Evolutionary conservation across 2,797 vertebrate species (phyloP).

Genomic region (Bryconaethiops microstoma): DNA sequence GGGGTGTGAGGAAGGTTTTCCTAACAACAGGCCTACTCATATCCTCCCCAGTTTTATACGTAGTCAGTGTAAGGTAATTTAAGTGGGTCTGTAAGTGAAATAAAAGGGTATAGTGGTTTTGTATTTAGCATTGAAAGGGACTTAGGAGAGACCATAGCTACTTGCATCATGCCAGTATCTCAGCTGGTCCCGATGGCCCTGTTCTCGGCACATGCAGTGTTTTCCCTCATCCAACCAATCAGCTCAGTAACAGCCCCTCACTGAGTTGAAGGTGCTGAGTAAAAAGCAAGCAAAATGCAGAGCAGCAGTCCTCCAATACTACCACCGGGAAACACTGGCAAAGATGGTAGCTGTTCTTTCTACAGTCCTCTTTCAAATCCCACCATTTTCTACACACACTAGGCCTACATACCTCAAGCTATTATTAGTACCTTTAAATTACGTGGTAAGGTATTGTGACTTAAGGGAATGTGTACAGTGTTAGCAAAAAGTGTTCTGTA

Average conservation of each 20-base stretch:
- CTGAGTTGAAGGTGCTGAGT: neutral
- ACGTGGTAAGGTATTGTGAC: too few relatives aligned
- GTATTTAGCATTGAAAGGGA: too few relatives aligned
- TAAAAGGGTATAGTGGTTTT: too few relatives aligned
- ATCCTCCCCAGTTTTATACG: neutral
- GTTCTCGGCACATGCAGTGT: neutral
- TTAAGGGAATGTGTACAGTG: too few relatives aligned
- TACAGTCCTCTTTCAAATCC: neutral
- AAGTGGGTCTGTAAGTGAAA: neutral
- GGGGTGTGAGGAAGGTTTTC: too few relatives aligned
- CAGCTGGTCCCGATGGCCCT: too few relatives aligned
- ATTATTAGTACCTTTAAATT: too few relatives aligned
- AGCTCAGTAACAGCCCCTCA: neutral
- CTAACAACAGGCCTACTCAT: neutral
- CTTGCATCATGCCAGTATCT: too few relatives aligned
- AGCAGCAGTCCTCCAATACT: too few relatives aligned
- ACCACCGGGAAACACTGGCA: neutral
- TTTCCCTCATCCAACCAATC: neutral
- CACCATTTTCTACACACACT: neutral
- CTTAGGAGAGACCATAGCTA: too few relatives aligned
- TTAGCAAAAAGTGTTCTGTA: too few relatives aligned
- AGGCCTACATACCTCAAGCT: too few relatives aligned
- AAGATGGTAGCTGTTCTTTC: neutral
- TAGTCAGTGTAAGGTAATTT: neutral
- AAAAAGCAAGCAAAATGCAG: neutral